phyloP scores from a whole-genome alignment of 2,797 vertebrate genomes.

The Hoplostethus atlanticus region DNA sequence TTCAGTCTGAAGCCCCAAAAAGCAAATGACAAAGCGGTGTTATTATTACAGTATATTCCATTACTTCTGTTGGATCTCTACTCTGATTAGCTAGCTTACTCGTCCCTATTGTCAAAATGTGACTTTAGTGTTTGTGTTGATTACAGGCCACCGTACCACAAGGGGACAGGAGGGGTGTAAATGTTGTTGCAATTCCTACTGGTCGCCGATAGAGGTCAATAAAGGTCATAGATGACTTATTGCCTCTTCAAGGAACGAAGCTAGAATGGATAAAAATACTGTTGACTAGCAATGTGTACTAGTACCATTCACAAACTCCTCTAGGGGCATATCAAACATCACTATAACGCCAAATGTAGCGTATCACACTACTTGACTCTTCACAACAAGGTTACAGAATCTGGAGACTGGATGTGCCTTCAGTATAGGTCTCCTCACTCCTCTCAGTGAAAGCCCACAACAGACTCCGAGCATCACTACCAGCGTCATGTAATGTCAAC shows the following conservation, averaged over 20 bases:
- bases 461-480: slow-evolving; percentile 38
- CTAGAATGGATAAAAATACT: background rate
- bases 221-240: too few relatives aligned
- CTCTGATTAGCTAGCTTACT: too few relatives aligned
- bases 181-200: background rate
- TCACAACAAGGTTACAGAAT: background rate
- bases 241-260: too few relatives aligned
- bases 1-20: too few relatives aligned
- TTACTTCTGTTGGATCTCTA: too few relatives aligned
- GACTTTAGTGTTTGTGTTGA: too few relatives aligned
- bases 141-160: background rate
- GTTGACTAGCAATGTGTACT: background rate
- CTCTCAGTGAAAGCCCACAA: slow-evolving; percentile 25
- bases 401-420: slow-evolving; percentile 14
- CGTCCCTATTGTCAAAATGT: too few relatives aligned
- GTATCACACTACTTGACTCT: background rate
- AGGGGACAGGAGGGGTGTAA: background rate
- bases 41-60: too few relatives aligned
- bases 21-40: too few relatives aligned
- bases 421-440: background rate
- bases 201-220: background rate
- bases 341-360: background rate
- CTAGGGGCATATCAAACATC: background rate
- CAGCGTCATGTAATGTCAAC: slow-evolving; percentile 43
- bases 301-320: background rate